Conservation (phyloP, 2,797 vertebrate species). For the Rhinogobio ventralis region DNA sequence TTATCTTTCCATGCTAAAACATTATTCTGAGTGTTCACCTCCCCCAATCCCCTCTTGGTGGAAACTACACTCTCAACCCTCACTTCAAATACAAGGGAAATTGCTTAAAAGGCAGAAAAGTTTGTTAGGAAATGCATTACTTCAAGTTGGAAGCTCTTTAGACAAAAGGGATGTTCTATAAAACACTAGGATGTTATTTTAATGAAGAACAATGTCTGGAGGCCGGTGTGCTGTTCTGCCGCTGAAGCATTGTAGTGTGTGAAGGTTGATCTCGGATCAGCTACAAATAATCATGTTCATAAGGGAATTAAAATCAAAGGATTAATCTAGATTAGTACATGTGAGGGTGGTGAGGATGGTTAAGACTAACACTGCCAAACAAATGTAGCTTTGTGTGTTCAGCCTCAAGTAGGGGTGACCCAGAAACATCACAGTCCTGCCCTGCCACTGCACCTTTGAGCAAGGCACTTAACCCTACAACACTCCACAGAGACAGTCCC, state of each 20-base stretch:
- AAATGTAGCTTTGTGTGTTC: slow-evolving; percentile 33
- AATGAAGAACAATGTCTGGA: slow-evolving; percentile 8
- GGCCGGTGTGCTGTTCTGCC: background rate
- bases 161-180: slow-evolving; percentile 16
- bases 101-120: slow-evolving; percentile 29
- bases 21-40: slow-evolving; percentile 38
- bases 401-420: slow-evolving; percentile 25
- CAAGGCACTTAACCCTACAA: slow-evolving; percentile 28
- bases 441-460: slow-evolving; percentile 10
- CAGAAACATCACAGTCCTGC: slow-evolving; percentile 38
- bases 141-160: background rate
- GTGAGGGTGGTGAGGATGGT: background rate
- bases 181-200: slow-evolving; percentile 4
- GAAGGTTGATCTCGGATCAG: slow-evolving; percentile 12
- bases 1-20: slow-evolving; percentile 50
- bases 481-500: slow-evolving; percentile 10
- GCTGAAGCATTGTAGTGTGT: background rate
- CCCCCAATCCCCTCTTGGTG: slow-evolving; percentile 38
- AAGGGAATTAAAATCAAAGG: slow-evolving; percentile 1
- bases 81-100: slow-evolving; percentile 45
- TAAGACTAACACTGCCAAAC: slow-evolving; percentile 17
- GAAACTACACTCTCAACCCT: slow-evolving; percentile 18
- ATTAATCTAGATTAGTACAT: slow-evolving; percentile 19
- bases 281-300: background rate
- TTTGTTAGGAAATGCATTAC: slow-evolving; percentile 24